Evolutionary conservation across 2,113 vertebrate genomes (phyloP), one percentile per base, ranked within the genome.

Genomic region (Nansenia antarctica): DNA sequence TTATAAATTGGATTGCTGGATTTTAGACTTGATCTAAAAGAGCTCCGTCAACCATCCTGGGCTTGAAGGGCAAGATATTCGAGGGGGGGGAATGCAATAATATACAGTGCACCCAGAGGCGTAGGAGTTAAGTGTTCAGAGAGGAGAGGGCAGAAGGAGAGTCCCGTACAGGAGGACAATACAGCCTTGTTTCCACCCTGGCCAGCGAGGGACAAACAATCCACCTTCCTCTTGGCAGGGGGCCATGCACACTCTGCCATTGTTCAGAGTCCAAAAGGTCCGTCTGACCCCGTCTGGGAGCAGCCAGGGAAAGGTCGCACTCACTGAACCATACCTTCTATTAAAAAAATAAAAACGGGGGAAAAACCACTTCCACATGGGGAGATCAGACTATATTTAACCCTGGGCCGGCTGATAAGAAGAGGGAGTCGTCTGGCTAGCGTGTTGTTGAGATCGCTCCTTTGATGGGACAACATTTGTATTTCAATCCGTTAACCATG

Each of bases 181-280:
- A 67, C 60, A 64, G 72, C 70, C 73, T 78, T 60, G 59, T 86
- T 85, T 85, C 76, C 79, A 77, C 77, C 72, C 65, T 30, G 18
- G 69, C 62, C 65, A 66, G 61, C 6, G 0, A 82, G 24, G 27
- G 78, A 77, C 73, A 79, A 87, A 86, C 85, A 82, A 81, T 80
- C 81, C 73, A 88, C 78, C 79, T 87, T 89, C 86, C 83, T 84
- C 69, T 83, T 89, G 89, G 89, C 82, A 58, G 14, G 18, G 34
- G 30, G 84, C 87, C 87, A 90, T 29, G 20, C 71, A 62, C 66
- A 71, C 71, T 83, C 70, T 76, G 65, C 80, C 75, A 85, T 81
- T 88, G 86, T 86, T 83, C 65, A 74, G 47, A 71, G 73, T 83
- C 80, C 68, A 88, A 84, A 77, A 80, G 75, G 76, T 81, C 73